phyloP scores from a whole-genome alignment of 2,797 vertebrate species.

The Sorex maritimensis region DNA sequence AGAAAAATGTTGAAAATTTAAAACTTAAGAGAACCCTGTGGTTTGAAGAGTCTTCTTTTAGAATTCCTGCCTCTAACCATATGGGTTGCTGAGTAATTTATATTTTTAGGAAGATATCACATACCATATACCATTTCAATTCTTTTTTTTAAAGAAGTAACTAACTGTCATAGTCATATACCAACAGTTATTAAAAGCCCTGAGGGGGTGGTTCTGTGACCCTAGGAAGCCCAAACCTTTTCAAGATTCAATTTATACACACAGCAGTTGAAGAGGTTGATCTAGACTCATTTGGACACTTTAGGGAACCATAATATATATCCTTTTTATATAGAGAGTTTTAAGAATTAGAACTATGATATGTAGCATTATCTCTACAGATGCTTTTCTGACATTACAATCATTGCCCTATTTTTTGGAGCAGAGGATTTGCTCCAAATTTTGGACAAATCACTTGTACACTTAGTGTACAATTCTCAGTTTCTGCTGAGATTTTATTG shows the following conservation, averaged over 20 bases:
- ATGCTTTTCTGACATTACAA: background rate
- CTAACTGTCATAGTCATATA: background rate
- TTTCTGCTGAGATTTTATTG: too few species aligned
- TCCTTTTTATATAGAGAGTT: background rate
- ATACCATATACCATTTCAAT: constrained; percentile 40
- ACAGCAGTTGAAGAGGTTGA: background rate
- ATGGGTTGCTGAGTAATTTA: constrained; percentile 73
- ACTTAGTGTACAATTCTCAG: too few species aligned
- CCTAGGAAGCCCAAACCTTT: background rate
- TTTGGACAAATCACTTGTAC: background rate
- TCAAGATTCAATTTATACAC: background rate
- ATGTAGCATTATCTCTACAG: too few species aligned
- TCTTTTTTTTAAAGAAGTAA: constrained; percentile 48
- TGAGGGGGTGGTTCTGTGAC: background rate
- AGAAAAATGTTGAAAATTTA: constrained; percentile 66
- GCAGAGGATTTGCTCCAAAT: background rate
- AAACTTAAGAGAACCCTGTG: constrained; percentile 68
- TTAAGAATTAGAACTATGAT: background rate
- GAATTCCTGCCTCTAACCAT: constrained; percentile 74
- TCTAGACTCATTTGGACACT: background rate
- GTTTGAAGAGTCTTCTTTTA: constrained; percentile 76
- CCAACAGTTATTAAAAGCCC: background rate
- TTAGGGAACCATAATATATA: background rate
- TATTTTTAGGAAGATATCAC: constrained; percentile 62
- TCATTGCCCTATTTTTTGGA: background rate